phyloP scores from a whole-genome alignment of 35 echinoderm and acorn worm genomes.

The Apostichopus japonicus region DNA sequence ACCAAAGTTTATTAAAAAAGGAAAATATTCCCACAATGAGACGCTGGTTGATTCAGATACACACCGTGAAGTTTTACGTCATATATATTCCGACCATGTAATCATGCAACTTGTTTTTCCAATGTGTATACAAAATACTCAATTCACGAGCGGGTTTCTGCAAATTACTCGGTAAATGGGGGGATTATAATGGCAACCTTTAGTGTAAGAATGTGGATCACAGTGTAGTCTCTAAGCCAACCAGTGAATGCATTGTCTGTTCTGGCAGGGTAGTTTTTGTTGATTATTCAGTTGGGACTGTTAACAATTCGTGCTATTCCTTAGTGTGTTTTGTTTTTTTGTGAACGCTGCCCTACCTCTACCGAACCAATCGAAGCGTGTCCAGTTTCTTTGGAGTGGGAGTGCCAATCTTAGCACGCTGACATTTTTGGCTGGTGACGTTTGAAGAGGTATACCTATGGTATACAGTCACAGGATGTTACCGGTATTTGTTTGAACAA shows the following conservation, averaged over 20 bases:
- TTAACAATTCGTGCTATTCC: not conserved
- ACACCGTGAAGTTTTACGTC: too few relatives aligned
- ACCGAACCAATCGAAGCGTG: not conserved
- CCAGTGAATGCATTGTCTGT: not conserved
- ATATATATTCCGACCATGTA: too few relatives aligned
- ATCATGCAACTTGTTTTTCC: too few relatives aligned
- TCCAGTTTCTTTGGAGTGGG: not conserved
- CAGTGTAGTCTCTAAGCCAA: not conserved
- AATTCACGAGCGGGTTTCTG: not conserved
- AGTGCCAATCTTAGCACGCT: not conserved
- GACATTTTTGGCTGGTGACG: constrained; percentile 19
- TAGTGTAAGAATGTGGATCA: not conserved
- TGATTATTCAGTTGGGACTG: not conserved
- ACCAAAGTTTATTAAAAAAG: too few relatives aligned
- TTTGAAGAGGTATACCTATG: not conserved
- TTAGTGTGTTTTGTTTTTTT: not conserved
- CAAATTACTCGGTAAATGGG: not conserved
- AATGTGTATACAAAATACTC: too few relatives aligned
- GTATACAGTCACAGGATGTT: not conserved
- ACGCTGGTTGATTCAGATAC: too few relatives aligned
- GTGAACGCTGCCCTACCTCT: constrained; percentile 2
- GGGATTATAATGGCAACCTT: not conserved
- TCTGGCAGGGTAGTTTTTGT: not conserved
- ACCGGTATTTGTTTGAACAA: not conserved
- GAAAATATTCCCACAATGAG: too few relatives aligned